Evolutionary conservation across 2,113 vertebrate genomes (phyloP).

Genomic region (Capra hircus): DNA sequence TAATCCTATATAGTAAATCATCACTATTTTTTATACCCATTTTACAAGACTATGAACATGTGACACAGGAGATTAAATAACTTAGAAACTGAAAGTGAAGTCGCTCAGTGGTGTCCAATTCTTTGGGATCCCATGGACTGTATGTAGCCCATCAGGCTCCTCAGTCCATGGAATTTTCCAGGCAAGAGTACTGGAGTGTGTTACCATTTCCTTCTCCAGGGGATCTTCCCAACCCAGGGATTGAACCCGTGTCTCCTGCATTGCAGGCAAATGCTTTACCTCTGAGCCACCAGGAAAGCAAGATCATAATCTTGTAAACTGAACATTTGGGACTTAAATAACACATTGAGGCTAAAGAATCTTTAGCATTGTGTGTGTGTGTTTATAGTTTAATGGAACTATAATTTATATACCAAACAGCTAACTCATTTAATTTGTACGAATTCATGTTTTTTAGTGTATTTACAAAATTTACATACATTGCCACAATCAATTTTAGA

Average conservation of each 20-base stretch:
- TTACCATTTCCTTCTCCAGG: background rate
- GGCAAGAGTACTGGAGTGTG: background rate
- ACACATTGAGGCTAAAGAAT: background rate
- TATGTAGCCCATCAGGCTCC: background rate
- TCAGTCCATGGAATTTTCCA: background rate
- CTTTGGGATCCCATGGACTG: background rate
- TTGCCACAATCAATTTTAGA: background rate
- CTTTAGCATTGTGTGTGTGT: background rate
- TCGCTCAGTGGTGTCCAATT: background rate
- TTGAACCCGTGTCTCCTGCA: background rate
- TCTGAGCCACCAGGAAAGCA: background rate
- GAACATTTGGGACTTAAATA: background rate
- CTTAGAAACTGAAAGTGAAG: background rate
- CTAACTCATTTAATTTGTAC: background rate
- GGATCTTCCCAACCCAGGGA: background rate
- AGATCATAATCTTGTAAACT: background rate
- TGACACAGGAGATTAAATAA: background rate
- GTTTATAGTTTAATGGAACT: background rate
- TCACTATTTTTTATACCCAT: background rate
- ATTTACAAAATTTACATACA: background rate
- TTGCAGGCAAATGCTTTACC: rapidly evolving
- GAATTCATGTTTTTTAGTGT: background rate
- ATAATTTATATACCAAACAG: background rate
- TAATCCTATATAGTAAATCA: background rate
- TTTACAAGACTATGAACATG: background rate